Evolutionary conservation across 2,888 invertebrate genomes (phyloP).

Genomic region (Malthinus seriepunctatus): DNA sequence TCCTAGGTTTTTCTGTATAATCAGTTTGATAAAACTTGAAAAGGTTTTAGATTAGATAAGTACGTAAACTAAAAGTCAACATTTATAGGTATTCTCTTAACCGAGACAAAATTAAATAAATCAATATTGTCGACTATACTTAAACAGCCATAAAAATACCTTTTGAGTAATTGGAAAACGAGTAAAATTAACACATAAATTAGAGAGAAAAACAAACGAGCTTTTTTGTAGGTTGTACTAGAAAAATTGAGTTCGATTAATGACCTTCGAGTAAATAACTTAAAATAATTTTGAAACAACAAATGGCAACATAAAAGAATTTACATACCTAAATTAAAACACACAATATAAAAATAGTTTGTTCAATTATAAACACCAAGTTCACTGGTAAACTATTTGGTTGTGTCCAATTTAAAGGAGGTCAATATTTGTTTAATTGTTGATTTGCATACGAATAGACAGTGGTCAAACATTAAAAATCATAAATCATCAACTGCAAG

Average conservation of each 20-base stretch:
- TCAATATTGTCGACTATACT: no score
- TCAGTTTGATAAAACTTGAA: background rate
- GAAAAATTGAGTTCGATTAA: no score
- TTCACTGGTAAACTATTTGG: slow-evolving; percentile 1
- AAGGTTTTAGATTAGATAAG: slow-evolving; percentile 3
- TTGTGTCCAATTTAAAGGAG: slow-evolving; percentile 16
- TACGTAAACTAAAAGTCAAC: slow-evolving; percentile 4
- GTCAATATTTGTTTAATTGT: slow-evolving; percentile 10
- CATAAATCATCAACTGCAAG: background rate
- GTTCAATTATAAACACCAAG: background rate
- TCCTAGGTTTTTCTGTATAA: background rate
- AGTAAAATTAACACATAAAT: no score
- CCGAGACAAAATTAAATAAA: no score
- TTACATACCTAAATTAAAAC: slow-evolving; percentile 5
- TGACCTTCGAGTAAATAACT: no score
- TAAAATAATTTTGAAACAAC: background rate
- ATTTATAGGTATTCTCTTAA: slow-evolving; percentile 3
- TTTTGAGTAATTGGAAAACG: no score
- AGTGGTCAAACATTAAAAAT: background rate
- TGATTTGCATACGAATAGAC: slow-evolving; percentile 2
- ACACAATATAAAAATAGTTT: background rate
- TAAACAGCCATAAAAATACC: no score
- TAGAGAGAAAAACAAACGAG: no score
- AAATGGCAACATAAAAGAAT: no score
- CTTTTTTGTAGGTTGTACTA: no score